Conservation (phyloP, 1,140 invertebrate genomes). For the Luehdorfia chinensis region DNA sequence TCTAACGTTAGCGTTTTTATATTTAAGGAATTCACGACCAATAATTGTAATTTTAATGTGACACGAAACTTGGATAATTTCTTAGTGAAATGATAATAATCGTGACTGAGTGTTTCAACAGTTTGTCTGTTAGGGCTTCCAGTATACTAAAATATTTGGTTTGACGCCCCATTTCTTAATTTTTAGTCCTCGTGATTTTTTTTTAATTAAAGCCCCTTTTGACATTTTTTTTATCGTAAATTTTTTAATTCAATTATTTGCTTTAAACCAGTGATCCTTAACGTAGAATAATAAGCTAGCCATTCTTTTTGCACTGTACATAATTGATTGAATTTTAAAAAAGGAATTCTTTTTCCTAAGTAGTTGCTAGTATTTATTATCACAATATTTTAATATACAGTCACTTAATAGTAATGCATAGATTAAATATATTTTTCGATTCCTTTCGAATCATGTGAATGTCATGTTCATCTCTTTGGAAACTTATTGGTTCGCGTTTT, state of each 20-base stretch:
- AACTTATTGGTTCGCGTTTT: slow-evolving; percentile 20
- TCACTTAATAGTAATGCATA: slow-evolving; percentile 20
- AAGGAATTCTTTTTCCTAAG: slow-evolving; percentile 43
- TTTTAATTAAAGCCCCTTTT: slow-evolving; percentile 17
- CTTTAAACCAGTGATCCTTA: slow-evolving; percentile 50
- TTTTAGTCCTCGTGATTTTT: slow-evolving; percentile 15
- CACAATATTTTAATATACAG: slow-evolving; percentile 34
- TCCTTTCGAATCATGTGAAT: slow-evolving; percentile 17
- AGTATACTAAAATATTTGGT: slow-evolving; percentile 62
- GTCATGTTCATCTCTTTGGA: slow-evolving; percentile 27
- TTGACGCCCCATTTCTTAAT: slow-evolving; percentile 41
- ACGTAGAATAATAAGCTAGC: slow-evolving; percentile 34
- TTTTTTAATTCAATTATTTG: slow-evolving; percentile 13
- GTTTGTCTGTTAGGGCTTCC: slow-evolving; percentile 74
- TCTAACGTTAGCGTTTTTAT: slow-evolving; percentile 63
- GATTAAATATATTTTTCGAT: slow-evolving; percentile 19
- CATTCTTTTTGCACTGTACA: slow-evolving; percentile 61
- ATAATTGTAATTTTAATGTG: slow-evolving; percentile 73
- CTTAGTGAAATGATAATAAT: slow-evolving; percentile 72
- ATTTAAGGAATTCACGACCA: slow-evolving; percentile 72
- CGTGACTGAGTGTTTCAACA: slow-evolving; percentile 70
- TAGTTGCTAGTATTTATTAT: slow-evolving; percentile 60
- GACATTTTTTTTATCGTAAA: slow-evolving; percentile 16
- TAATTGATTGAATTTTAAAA: slow-evolving; percentile 44
- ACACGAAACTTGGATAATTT: slow-evolving; percentile 62